Base-by-base conservation (phyloP, 2,797 vertebrate species). In the Champsocephalus gunnari region DNA sequence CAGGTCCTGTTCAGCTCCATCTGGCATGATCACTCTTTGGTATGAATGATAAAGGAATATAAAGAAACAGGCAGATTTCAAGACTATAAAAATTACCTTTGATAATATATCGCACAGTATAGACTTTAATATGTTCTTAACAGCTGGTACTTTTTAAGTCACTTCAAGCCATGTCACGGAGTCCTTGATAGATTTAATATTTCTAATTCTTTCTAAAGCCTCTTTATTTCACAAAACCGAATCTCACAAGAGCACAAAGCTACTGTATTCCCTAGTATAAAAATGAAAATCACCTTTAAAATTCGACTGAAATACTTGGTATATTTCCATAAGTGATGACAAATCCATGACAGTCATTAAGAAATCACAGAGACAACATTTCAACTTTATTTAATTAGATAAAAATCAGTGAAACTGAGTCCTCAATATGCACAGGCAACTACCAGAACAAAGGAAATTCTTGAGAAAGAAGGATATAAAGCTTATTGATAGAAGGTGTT, bases 401-500 rank as follows among this genome's bases (percentile, higher is more conserved):
- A 74, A 21, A 62, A 19, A 12, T 14, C 12, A 7, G 34, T 3
- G 9, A 47, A 48, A 32, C 1, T 13, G 12, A 59, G 48, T 78
- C 11, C 17, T 62, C 12, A 17, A 34, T 19, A 38, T 71, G 53
- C 24, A 58, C 63, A 54, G 6, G 50, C 8, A 66, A 43, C n/a
- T 5, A 13, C 19, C 17, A 43, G 32, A 59, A 66, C 62, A 68
- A 77, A 75, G 55, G 14, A 45, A 53, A 76, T 63, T 9, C 50
- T 50, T 3, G 0, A 8, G 11, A 24, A 49, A 32, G n/a, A 47
- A 47, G 8, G 16, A 62, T 41, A 28, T 13, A 65, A 50, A 58
- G 65, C 57, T 21, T 49, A 58, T 47, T 73, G 66, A 79, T 34
- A 41, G 55, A 60, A 75, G 71, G 50, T 78, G 51, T 65, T 71